Base-by-base conservation (phyloP, 2,888 invertebrate species). In the Sarcophaga caerulescens region DNA sequence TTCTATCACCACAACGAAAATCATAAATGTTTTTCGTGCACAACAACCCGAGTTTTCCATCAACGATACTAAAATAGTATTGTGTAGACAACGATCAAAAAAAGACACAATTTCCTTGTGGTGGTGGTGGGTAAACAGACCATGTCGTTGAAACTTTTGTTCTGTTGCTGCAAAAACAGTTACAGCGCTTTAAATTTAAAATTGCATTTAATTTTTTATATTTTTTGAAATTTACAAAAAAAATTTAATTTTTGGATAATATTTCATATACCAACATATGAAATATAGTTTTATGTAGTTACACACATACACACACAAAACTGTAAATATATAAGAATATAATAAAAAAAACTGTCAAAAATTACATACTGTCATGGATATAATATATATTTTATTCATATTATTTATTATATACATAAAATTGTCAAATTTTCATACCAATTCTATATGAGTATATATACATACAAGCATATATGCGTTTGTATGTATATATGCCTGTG, bases 261-360 rank as follows among this genome's bases (percentile, higher is more conserved):
- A 74, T 62, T 68, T 75, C 21, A 63, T 75, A 23, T 69, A 2
- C 44, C 10, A 25, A 45, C 19, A 73, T 23, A 19, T 76, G 70
- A 69, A 70, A 81, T 81, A 81, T 81, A 19, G 25, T 65, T 65
- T 12, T 25, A 68, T 74, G 66, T 45, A 74, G n/a, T 60, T 52
- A 17, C 59, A 66, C 23, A 63, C 47, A 47, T 4, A 14, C 14
- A 17, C 10, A 52, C 17, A 14, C 2, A 47, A 35, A 35, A 52
- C 2, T 0, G n/a, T 44, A 66, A 17, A 17, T 44, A 66, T 21
- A 66, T 66, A 10, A 0, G 0, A 35, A 35, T 35, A 10, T 0
- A 8, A 35, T 57, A 70, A 73, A 59, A 19, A 57, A 44, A 69
- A 75, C 62, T 63, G 63, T 69, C 70, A 76, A 45, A 76, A 44